Evolutionary conservation across 2,888 invertebrate species (phyloP), one percentile per base, ranked within the genome.

Genomic region (Lamellibrachia columna): DNA sequence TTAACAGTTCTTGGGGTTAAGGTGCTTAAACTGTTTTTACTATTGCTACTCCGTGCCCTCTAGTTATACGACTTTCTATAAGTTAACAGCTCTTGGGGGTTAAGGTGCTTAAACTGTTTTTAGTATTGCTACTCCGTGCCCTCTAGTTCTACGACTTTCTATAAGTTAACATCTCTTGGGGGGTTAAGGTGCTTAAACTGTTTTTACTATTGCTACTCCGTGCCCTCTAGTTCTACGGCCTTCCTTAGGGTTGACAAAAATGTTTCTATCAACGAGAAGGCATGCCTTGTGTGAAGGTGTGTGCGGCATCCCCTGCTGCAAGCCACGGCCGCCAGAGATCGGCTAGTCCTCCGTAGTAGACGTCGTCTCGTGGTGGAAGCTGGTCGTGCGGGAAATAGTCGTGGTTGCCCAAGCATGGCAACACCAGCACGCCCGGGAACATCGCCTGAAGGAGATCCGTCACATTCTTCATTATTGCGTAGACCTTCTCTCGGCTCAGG

Each of bases 331-430:
- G 52, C 92, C 93, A 92, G 28, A 93, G 40, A 7, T 93, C 92
- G 40, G 90, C 90, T 1, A 92, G 40, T 15, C n/a, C 52, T 3
- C 92, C 75, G 90, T 93, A 93, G 28, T 92, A 40, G 8, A 28
- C 28, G 22, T 58, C 90, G 40, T 52, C 28, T 15, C 60, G 91
- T 9, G 52, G 92, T 7, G 96, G 94, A 97, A 97, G 94, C 97
- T 97, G 11, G 98, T 96, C 95, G 90, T 95, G 93, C 1, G 96
- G 96, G 93, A 95, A 96, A 94, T 96, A 98, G 96, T 98, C 98
- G 96, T 98, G 98, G 96, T 98, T 98, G 0, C 99, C 98, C 94
- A 99, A 97, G 15, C 98, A 98, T 11, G 98, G 98, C 96, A 98
- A 98, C 94, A 99, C 98, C 96, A 98, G 98, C 96, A 98, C 98